phyloP scores from a whole-genome alignment of 2,888 invertebrate genomes.

The Eupithecia tripunctaria region DNA sequence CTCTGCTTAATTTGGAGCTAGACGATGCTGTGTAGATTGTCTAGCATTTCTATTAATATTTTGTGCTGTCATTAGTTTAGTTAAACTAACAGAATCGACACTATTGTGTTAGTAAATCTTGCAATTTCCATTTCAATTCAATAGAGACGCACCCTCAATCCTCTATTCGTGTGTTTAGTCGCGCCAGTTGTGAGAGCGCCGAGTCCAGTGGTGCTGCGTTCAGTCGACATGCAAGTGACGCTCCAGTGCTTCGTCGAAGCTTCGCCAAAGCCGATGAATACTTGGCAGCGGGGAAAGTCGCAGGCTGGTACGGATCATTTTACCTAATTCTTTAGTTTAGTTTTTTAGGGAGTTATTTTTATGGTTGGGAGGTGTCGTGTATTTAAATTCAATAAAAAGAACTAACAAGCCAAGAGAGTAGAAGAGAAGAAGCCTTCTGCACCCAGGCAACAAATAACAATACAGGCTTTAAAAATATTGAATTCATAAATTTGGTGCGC shows the following conservation, averaged over 20 bases:
- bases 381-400: no score
- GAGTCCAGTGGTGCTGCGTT: slow-evolving; percentile 92
- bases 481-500: no score
- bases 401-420: no score
- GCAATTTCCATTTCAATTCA: neutral
- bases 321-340: neutral
- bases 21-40: no score
- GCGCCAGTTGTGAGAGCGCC: slow-evolving; percentile 92
- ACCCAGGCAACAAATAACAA: no score
- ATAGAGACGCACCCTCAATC: neutral
- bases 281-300: slow-evolving; percentile 86
- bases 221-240: slow-evolving; percentile 90
- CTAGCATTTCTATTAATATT: neutral
- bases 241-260: slow-evolving; percentile 94
- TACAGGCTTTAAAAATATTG: no score
- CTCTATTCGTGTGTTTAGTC: slow-evolving; percentile 81
- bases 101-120: neutral
- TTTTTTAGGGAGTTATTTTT: neutral
- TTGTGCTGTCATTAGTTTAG: neutral
- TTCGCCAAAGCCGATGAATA: slow-evolving; percentile 93
- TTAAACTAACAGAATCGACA: neutral
- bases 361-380: no score
- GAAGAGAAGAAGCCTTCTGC: no score
- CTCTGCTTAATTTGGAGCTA: no score
- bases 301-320: slow-evolving; percentile 54